Conservation (phyloP, 2,888 invertebrate genomes). For the Idaea dimidiata region DNA sequence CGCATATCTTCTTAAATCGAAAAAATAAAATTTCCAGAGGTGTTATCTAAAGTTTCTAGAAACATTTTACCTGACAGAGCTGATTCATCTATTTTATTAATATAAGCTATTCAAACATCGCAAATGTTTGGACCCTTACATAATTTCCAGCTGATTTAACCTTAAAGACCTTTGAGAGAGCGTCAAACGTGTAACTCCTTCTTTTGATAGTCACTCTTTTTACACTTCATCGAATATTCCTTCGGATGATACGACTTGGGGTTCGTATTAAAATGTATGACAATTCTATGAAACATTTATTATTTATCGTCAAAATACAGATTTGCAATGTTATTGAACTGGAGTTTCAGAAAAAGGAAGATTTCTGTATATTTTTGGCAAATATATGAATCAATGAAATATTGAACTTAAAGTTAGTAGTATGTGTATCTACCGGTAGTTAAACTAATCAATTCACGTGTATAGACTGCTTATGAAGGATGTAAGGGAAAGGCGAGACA, state of each 20-base stretch:
- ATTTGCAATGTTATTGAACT: no score
- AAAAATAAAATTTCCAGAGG: background rate
- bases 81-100: background rate
- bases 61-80: background rate
- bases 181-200: constrained; percentile 36
- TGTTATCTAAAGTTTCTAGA: background rate
- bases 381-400: no score
- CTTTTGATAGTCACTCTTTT: constrained; percentile 34
- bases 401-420: no score
- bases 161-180: constrained; percentile 36
- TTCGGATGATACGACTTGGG: constrained; percentile 16
- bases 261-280: constrained; percentile 5
- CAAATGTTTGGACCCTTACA: constrained; percentile 27
- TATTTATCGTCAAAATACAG: background rate
- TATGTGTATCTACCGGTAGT: no score
- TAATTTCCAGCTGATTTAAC: constrained; percentile 42
- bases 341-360: no score
- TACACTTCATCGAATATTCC: constrained; percentile 33
- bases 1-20: background rate
- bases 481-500: no score
- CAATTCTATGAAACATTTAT: background rate
- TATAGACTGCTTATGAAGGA: no score
- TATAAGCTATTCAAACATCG: background rate
- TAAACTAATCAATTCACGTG: no score
- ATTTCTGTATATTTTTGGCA: no score